Conservation (phyloP, 1,140 invertebrate genomes). For the Cherax quadricarinatus region DNA sequence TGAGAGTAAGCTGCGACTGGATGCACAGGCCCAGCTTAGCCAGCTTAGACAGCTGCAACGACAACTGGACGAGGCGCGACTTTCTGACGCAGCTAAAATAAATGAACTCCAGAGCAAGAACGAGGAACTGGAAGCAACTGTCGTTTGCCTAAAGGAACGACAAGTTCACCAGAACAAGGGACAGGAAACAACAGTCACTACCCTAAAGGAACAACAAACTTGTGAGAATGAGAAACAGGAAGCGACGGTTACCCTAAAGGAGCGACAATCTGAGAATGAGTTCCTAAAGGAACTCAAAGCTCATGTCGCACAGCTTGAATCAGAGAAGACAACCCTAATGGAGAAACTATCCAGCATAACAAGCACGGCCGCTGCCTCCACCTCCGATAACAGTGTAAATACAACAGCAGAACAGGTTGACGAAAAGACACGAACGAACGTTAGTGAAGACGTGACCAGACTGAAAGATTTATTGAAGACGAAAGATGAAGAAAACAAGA, state of each 20-base stretch:
- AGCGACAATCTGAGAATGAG: too few relatives aligned
- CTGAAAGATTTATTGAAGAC: conserved; percentile 22
- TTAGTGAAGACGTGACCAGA: conserved; percentile 9
- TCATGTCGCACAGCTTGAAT: not conserved
- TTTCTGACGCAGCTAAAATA: not conserved
- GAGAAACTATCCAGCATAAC: not conserved
- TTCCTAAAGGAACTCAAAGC: conserved; percentile 13
- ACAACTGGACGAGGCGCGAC: conserved; percentile 21
- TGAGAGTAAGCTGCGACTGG: conserved; percentile 54
- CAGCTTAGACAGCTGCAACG: conserved; percentile 6
- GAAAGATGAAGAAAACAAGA: conserved; percentile 33
- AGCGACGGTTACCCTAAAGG: not conserved
- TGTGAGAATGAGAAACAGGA: not conserved
- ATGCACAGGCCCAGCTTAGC: conserved; percentile 37
- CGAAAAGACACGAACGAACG: conserved; percentile 42
- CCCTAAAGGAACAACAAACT: not conserved
- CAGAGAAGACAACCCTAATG: not conserved
- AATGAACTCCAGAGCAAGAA: conserved; percentile 2
- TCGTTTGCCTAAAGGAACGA: not conserved
- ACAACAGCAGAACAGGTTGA: conserved; percentile 7
- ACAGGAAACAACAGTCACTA: not conserved
- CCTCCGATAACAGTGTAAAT: conserved; percentile 10
- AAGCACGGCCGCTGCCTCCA: not conserved
- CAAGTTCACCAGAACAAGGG: not conserved
- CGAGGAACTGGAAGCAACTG: not conserved